These are phyloP conservation scores for Loxodonta africana DNA, from an alignment of 2,113 vertebrate genomes.

Conservation along the genomic window DNA sequence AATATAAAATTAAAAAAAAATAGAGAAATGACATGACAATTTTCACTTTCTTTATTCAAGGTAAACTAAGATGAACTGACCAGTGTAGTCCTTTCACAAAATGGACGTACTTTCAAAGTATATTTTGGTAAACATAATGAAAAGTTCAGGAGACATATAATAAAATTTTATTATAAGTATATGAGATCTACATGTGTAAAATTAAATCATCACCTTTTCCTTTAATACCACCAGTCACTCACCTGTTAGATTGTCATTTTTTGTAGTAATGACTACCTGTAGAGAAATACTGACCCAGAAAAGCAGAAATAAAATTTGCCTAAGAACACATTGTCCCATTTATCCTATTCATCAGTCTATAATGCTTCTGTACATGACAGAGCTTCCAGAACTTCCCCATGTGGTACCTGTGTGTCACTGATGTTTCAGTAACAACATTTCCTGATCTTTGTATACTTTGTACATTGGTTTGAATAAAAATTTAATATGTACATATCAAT, in stretches of 20 bases:
- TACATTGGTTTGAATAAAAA: neutral
- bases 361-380: neutral
- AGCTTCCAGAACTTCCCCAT: neutral
- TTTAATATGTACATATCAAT: neutral
- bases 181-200: neutral
- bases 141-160: neutral
- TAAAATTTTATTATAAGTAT: neutral
- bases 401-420: neutral
- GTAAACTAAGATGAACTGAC: neutral
- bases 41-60: neutral
- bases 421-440: neutral
- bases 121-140: neutral
- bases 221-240: neutral
- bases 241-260: neutral
- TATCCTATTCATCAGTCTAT: neutral
- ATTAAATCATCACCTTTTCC: neutral
- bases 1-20: neutral
- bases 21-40: neutral
- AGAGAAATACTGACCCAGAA: neutral
- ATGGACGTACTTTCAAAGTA: neutral
- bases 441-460: neutral
- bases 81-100: neutral
- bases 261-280: fast-evolving
- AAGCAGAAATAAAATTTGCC: neutral
- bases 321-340: neutral